Conservation (phyloP, 2,113 vertebrate species). For the Coreoperca whiteheadi region DNA sequence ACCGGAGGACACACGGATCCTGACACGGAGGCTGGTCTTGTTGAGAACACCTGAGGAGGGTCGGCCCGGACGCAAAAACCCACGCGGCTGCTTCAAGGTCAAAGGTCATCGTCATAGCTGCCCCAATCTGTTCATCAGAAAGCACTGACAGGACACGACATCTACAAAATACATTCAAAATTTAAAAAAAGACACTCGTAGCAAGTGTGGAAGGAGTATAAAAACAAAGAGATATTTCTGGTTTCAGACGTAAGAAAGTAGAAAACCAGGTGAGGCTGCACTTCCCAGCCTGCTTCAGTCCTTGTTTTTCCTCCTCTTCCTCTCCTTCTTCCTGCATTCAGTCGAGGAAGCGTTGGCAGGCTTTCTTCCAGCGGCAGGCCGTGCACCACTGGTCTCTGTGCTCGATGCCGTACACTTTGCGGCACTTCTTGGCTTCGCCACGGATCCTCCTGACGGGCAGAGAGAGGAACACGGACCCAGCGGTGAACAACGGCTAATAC, state of each 20-base stretch:
- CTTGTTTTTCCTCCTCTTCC: neutral
- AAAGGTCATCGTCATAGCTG: slow-evolving; percentile 48
- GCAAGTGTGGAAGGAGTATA: slow-evolving; percentile 41
- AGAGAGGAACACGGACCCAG: neutral
- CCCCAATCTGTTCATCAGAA: neutral
- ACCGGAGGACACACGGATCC: neutral
- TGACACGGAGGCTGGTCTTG: neutral
- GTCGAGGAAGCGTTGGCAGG: slow-evolving; percentile 91
- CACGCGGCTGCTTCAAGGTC: slow-evolving; percentile 6
- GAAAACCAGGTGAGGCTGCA: slow-evolving; percentile 13
- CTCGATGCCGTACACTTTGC: slow-evolving; percentile 92
- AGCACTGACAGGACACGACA: slow-evolving; percentile 9
- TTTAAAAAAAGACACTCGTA: slow-evolving; percentile 20
- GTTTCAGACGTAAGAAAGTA: slow-evolving; percentile 5
- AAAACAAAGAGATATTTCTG: slow-evolving; percentile 21
- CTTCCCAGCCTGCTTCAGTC: neutral
- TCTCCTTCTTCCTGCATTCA: slow-evolving; percentile 62
- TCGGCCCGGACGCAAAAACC: neutral
- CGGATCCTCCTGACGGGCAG: slow-evolving; percentile 86
- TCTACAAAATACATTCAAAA: slow-evolving; percentile 6
- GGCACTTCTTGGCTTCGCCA: slow-evolving; percentile 94
- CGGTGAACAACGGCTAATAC: no score
- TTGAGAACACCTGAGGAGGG: neutral
- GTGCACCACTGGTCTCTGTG: slow-evolving; percentile 92
- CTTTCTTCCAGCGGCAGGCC: slow-evolving; percentile 92